Percentiles rank a stretch among this genome's conserved stretches.
These are phyloP conservation scores for Tolmerus cingulatus DNA, from an alignment of 2,888 invertebrate species.

Conservation along the genomic window DNA sequence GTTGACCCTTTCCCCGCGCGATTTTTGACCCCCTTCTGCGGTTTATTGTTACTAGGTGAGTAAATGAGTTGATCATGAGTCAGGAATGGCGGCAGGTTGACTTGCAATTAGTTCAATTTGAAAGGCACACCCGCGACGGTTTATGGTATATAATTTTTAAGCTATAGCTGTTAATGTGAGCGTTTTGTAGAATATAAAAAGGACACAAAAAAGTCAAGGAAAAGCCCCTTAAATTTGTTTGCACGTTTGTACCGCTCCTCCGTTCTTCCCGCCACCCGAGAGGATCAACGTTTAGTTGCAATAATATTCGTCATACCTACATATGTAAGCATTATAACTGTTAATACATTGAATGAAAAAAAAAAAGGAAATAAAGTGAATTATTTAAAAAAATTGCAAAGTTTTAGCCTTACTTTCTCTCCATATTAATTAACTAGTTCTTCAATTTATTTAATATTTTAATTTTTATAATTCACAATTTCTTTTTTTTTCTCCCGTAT, in stretches of 20 bases:
- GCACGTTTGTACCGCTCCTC: background rate
- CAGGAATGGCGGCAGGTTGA: background rate
- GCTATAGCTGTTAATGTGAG: background rate
- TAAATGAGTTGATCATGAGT: conserved; percentile 8
- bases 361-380: conserved; percentile 29
- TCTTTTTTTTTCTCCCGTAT: no score
- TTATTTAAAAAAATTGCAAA: background rate
- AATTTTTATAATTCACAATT: background rate
- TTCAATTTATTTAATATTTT: background rate
- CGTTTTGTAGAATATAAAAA: background rate
- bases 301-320: conserved; percentile 22
- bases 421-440: background rate
- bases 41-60: conserved; percentile 40
- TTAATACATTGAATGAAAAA: conserved; percentile 34
- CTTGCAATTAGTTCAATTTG: background rate
- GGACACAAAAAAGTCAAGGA: background rate
- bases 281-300: conserved; percentile 13
- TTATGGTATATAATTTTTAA: background rate
- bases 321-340: conserved; percentile 38
- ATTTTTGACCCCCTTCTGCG: background rate
- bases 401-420: background rate
- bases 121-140: background rate
- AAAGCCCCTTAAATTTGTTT: background rate
- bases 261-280: background rate
- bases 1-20: background rate